Base-by-base conservation (phyloP, 2,113 vertebrate genomes). In the Nicator chloris region DNA sequence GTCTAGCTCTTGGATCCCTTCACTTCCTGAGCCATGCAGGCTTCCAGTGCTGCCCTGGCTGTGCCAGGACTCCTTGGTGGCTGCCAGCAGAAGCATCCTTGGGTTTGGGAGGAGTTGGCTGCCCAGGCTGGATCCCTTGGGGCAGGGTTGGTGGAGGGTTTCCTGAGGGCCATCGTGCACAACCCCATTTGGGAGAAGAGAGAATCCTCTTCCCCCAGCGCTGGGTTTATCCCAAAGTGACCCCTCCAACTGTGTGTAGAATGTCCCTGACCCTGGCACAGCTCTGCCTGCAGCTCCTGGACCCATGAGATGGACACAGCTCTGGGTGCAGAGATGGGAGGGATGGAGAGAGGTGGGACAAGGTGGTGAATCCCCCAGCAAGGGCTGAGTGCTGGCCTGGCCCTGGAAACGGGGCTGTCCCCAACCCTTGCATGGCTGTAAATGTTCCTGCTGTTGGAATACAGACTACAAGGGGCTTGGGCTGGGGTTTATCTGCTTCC, bases 401-500 rank as follows among this genome's bases (percentile, higher is more conserved):
- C 56, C n/a, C 1, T 2, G 54, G 31, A 21, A 47, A 15, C 0
- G 9, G 45, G 30, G 23, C 23, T 78, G 78, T 5, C 21, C 33
- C 22, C 70, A 53, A 3, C 4, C 28, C 39, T 31, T 28, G 45
- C 13, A 3, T 0, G 1, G 49, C 69, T 94, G 73, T 18, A n/a
- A 81, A 4, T 1, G 20, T 10, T n/a, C 40, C 42, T 2, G 4
- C 56, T 91, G 65, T 22, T 10, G 11, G 63, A 82, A 82, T 76
- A 59, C 3, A 3, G 40, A 7, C 33, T 27, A 21, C 19, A 63
- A 63, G 53, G 47, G 33, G 21, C 68, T 35, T 0, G 0, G 76
- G 56, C 68, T 66, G 56, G 51, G 65, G 31, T 81, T 94, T 86
- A 82, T 88, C 80, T 86, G 60, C 49, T 95, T 94, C 91, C 89